A percentile compares a stretch with the other conserved stretches of the same genome.
Conservation (phyloP, 2,113 vertebrate species). For the Takifugu flavidus region DNA sequence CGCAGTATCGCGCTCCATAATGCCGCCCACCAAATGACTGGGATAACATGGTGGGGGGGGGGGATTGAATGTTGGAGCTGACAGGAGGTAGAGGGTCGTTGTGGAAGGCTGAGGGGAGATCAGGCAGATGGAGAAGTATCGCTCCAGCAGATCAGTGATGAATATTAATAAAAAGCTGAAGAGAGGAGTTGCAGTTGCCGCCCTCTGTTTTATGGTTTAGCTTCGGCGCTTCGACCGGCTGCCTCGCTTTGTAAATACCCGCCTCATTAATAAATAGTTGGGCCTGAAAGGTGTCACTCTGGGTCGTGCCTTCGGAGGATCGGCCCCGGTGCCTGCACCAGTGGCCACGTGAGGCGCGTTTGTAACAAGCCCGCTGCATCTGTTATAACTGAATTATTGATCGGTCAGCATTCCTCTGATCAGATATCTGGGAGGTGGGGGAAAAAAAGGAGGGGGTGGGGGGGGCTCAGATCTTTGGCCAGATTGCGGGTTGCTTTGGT, state of each 20-base stretch:
- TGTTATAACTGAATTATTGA: constrained; percentile 51
- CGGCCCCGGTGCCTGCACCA: constrained; percentile 32
- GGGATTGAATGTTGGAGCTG: constrained; percentile 63
- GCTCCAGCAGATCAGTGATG: constrained; percentile 15
- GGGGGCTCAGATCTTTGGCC: constrained; percentile 20
- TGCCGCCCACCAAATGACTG: constrained; percentile 27
- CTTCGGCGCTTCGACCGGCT: constrained; percentile 1
- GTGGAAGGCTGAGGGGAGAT: constrained; percentile 19
- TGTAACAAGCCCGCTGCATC: constrained; percentile 27
- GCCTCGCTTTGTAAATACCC: constrained; percentile 50
- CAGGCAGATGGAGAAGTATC: constrained; percentile 43
- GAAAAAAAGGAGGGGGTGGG: not conserved
- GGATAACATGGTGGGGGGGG: constrained; percentile 38
- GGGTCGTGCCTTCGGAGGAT: constrained; percentile 22
- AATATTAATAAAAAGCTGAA: constrained; percentile 56
- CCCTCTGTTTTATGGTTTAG: constrained; percentile 4
- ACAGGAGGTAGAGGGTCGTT: constrained; percentile 21
- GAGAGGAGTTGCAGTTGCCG: constrained; percentile 34
- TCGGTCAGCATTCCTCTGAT: constrained; percentile 32
- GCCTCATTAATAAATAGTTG: constrained; percentile 46
- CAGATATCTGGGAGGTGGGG: constrained; percentile 5
- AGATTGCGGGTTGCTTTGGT: constrained; percentile 8
- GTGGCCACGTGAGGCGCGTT: not conserved
- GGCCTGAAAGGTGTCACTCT: constrained; percentile 29
- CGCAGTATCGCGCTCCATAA: constrained; percentile 42